Evolutionary conservation across 1,140 invertebrate species (phyloP), one percentile per base, ranked within the genome.

Genomic region (Heterodera carotae): DNA sequence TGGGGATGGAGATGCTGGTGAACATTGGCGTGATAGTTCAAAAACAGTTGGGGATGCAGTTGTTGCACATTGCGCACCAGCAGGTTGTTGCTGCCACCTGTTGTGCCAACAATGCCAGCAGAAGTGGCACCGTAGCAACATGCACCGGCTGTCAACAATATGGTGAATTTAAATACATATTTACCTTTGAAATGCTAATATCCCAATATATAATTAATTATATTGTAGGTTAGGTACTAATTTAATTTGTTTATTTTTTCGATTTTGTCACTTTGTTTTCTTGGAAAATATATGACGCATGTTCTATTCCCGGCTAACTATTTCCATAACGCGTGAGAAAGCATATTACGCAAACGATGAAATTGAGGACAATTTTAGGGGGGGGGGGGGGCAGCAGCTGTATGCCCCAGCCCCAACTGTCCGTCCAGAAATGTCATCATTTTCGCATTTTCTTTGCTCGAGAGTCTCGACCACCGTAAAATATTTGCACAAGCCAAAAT

Each of bases 1-100:
- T 74, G 56, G 10, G 59, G 56, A 12, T 72, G 48, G 31, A 43
- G 56, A 18, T 12, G 71, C 6, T 74, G 71, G 62, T 74, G 59
- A 27, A 62, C 25, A 36, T 74, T 27, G 7, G 59, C 31, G n/a
- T 53, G 53, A 60, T 66, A 6, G 27, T 29, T 15, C 62, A 12
- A 3, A 29, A 66, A 34, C 62, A 22, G n/a, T 25, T 15, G 62
- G 25, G 71, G 71, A 33, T 62, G 56, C 34, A 64, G 56, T 12
- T 25, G 25, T 12, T 60, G 56, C n/a, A 64, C 27, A 53, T 53
- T 53, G n/a, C 34, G 71, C 7, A 39, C 36, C 71, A 74, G 36
- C 64, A 74, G 34, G 64, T 74, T 74, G 4, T 27, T 53, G 48
- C 48, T 53, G 12, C 48, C 48, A 22, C 48, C 29, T 7, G 39